phyloP scores from a whole-genome alignment of 2,888 invertebrate species.

The Drosophila vallismaia region DNA sequence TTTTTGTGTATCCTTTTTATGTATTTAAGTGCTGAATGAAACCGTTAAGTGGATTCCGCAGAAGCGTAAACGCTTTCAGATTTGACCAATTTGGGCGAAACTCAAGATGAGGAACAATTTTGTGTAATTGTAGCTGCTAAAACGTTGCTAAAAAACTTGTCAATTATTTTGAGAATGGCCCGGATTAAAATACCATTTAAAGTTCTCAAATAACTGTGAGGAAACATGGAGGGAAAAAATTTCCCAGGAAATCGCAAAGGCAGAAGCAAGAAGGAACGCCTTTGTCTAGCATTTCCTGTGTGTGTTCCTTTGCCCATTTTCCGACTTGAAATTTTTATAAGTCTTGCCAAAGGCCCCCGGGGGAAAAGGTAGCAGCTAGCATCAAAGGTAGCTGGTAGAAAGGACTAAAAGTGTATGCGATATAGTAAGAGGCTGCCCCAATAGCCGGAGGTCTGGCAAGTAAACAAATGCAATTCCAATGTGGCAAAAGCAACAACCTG shows the following conservation, averaged over 20 bases:
- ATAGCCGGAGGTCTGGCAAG: conserved; percentile 62
- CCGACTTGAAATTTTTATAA: conserved; percentile 41
- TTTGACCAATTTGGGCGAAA: conserved; percentile 67
- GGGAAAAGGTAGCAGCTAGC: conserved; percentile 24
- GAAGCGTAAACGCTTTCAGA: conserved; percentile 63
- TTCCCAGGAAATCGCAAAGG: conserved; percentile 16
- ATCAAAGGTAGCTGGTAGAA: conserved; percentile 39
- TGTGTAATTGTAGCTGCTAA: conserved; percentile 14
- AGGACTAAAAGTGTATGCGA: conserved; percentile 9
- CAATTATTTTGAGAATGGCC: conserved; percentile 52
- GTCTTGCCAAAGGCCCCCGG: conserved; percentile 35
- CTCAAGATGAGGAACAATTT: conserved; percentile 11
- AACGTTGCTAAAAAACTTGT: neutral
- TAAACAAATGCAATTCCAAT: conserved; percentile 66
- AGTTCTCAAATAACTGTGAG: neutral
- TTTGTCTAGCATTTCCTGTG: conserved; percentile 34
- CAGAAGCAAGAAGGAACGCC: conserved; percentile 17
- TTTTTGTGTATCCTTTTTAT: neutral
- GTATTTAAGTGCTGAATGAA: conserved; percentile 49
- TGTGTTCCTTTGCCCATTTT: conserved; percentile 32
- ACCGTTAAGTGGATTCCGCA: conserved; percentile 69
- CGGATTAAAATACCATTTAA: neutral
- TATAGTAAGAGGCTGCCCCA: conserved; percentile 44
- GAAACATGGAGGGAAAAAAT: neutral
- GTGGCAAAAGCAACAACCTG: conserved; percentile 36